Base-by-base conservation (phyloP, 2,888 invertebrate genomes). In the Drosophila cognata region DNA sequence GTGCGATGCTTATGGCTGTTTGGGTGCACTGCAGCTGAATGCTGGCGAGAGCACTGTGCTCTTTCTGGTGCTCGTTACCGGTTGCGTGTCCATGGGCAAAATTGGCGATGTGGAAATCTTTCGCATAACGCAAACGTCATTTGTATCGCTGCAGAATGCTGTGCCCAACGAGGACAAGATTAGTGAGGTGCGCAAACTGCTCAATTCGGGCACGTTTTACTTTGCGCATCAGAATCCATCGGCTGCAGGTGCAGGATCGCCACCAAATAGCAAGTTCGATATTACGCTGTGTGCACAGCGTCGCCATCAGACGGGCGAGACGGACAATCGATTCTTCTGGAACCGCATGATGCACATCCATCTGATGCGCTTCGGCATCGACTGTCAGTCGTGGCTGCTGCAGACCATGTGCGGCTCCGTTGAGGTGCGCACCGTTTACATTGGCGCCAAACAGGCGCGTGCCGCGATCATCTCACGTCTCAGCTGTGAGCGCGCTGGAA, bases 161-260 rank as follows among this genome's bases (percentile, higher is more conserved):
- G 91, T 94, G 1, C 95, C 94, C 75, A 94, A 94, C 46, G 95
- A 95, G 85, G 95, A 95, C 83, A 94, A 94, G 91, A 95, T 95
- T 25, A 94, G 94, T 48, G 95, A 95, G 90, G 95, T 95, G 21
- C 95, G 98, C 77, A 98, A 99, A 93, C 94, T 99, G 63, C 94
- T 99, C 5, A 99, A 98, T 92, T 99, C 99, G n/a, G 99, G 99
- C 16, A 99, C 98, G 43, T 99, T 99, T 93, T 99, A 99, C 93
- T 99, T 99, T 93, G 97, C 99, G 0, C 93, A 93, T 71, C 71
- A 83, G 21, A 91, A 89, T 68, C 74, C 68, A 16, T 52, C 83
- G 16, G 68, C 79, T 10, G 64, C 82, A 7, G 82, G 78, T 1
- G 71, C 63, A 10, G 68, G 64, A 6, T 53, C 92, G 38, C 91